These are phyloP conservation scores for Cephalopterus ornatus DNA, from an alignment of 2,113 vertebrate species.

Conservation along the genomic window DNA sequence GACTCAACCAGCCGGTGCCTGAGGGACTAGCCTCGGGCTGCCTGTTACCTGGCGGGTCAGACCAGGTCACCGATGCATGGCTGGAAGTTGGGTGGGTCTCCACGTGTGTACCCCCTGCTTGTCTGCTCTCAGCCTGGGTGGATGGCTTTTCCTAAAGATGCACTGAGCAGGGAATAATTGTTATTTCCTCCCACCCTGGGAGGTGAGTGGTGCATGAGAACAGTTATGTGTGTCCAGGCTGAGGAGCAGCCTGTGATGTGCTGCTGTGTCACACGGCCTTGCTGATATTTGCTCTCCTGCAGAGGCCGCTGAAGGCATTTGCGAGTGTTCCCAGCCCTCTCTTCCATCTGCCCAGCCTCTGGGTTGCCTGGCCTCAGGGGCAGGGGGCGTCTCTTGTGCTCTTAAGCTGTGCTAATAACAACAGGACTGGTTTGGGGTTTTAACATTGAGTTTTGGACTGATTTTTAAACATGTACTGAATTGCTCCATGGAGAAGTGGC, in stretches of 20 bases:
- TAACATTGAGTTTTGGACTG: not conserved
- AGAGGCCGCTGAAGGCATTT: not conserved
- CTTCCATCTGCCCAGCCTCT: not conserved
- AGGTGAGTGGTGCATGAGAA: rapidly evolving
- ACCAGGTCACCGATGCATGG: rapidly evolving
- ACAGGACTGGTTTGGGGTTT: not conserved
- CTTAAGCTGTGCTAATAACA: not conserved
- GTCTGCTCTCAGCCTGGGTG: not conserved
- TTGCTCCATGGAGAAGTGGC: not conserved
- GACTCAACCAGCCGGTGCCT: rapidly evolving
- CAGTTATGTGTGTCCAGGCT: rapidly evolving
- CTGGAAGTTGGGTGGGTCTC: not conserved
- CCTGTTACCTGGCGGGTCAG: not conserved
- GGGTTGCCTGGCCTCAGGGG: not conserved
- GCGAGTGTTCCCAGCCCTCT: not conserved
- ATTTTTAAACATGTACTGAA: not conserved
- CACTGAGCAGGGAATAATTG: not conserved
- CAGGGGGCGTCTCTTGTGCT: not conserved
- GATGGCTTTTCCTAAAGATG: not conserved
- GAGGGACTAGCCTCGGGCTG: rapidly evolving
- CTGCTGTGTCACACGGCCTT: not conserved
- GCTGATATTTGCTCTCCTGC: not conserved
- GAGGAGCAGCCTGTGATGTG: not conserved
- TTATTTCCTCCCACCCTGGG: not conserved
- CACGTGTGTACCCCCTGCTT: rapidly evolving